Evolutionary conservation across 2,113 vertebrate genomes (phyloP), one percentile per base, ranked within the genome.

Genomic region (Pavo muticus): DNA sequence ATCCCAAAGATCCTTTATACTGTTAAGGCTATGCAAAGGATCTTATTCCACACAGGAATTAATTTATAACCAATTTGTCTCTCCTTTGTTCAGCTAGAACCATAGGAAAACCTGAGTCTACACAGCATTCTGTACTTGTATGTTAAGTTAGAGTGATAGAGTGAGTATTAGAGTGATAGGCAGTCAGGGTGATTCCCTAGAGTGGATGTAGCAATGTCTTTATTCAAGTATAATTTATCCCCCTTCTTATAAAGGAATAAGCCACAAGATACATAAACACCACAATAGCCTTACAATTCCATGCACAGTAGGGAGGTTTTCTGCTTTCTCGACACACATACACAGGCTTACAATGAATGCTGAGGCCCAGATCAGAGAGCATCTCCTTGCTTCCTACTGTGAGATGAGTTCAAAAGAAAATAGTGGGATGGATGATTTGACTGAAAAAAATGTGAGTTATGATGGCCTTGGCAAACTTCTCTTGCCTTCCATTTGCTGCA

Each of bases 21-120:
- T 45, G 27, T 47, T 84, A 30, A 64, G n/a, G 30, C 54, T 69
- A 20, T 50, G 56, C 39, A 81, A 82, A 65, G 21, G 1, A 13
- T 35, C 37, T 72, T 76, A 84, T 81, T 61, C n/a, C 39, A 68
- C 48, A 68, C 20, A 77, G 56, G 90, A 95, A 93, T 93, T 80
- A 84, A 71, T 83, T 91, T 80, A 56, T 47, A 83, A 68, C 20
- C 15, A 30, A 42, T 85, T 91, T 83, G 80, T 81, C 68, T 85
- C 6, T 3, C 27, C 52, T 80, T 77, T 80, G 37, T 77, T 93
- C 82, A 84, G 27, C 9, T 18, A 69, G 47, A 90, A 52, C 44
- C 52, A 54, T 30, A 52, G 78, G 88, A 86, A 91, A 83, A 2
- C 5, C n/a, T 75, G 20, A 2, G 12, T 80, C 27, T 88, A 52